Percentiles rank a stretch among this genome's conserved stretches.
These are phyloP conservation scores for Telenomus remus DNA, from an alignment of 1,140 invertebrate genomes.

Conservation along the genomic window DNA sequence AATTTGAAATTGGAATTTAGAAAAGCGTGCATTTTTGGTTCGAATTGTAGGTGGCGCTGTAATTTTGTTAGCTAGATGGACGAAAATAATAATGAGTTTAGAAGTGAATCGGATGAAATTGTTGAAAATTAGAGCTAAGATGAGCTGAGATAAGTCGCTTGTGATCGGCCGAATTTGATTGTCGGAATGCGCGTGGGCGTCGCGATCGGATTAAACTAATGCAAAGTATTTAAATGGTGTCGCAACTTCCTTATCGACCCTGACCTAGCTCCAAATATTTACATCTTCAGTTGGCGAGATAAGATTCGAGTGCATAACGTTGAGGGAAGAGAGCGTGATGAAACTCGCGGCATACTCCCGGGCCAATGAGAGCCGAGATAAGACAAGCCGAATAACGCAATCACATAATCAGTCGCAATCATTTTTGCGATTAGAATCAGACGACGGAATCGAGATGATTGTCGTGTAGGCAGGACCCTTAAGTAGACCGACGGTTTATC, in stretches of 20 bases:
- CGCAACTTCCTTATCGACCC: conserved; percentile 49
- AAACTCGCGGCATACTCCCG: no score
- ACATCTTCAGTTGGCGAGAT: conserved; percentile 26
- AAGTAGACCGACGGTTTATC: conserved; percentile 63
- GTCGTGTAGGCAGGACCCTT: conserved; percentile 70
- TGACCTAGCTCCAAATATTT: conserved; percentile 57
- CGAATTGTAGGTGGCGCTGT: no score
- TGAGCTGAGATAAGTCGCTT: no score
- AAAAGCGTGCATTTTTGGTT: no score
- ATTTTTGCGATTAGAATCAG: conserved; percentile 72
- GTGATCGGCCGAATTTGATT: no score
- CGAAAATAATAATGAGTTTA: no score
- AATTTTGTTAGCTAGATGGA: no score
- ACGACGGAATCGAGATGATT: conserved; percentile 72
- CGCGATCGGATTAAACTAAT: conserved; percentile 28
- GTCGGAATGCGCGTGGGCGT: conserved; percentile 18
- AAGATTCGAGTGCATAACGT: conserved; percentile 25
- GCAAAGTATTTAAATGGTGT: conserved; percentile 25
- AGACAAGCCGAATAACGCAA: conserved; percentile 67
- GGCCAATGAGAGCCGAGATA: conserved; percentile 46
- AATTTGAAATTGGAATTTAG: no score
- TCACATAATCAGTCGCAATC: conserved; percentile 73
- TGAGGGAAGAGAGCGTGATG: conserved; percentile 43
- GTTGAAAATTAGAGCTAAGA: no score
- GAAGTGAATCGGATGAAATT: no score